A percentile compares a stretch with the other conserved stretches of the same genome.
These are phyloP conservation scores for Drosophila kokeensis DNA, from an alignment of 2,888 invertebrate species.

Conservation along the genomic window DNA sequence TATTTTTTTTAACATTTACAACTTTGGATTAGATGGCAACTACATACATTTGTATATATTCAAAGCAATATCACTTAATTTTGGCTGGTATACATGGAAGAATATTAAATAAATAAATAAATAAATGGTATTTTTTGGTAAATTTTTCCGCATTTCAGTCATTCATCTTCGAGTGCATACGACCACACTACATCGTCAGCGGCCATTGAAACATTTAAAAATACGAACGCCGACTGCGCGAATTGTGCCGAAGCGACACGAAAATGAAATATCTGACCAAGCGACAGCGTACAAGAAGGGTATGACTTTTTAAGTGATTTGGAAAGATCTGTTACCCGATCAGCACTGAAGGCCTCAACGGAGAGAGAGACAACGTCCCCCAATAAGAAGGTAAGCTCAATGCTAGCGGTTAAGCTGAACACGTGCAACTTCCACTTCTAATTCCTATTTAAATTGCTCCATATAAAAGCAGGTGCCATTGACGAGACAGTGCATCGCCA, in stretches of 20 bases:
- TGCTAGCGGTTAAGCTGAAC: not conserved
- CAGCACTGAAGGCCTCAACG: slow-evolving; percentile 16
- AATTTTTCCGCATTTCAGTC: not conserved
- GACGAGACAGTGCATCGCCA: slow-evolving; percentile 20
- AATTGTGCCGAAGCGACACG: not conserved
- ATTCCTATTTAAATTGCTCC: not conserved
- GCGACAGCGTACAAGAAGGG: slow-evolving; percentile 46
- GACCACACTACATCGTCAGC: slow-evolving; percentile 13
- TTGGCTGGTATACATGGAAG: not conserved
- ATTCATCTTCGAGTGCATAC: not conserved
- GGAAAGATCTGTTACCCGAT: slow-evolving; percentile 19
- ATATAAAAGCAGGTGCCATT: not conserved
- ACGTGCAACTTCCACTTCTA: not conserved
- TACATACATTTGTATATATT: not conserved
- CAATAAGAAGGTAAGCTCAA: slow-evolving; percentile 25
- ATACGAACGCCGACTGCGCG: slow-evolving; percentile 1
- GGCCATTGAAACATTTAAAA: slow-evolving; percentile 10
- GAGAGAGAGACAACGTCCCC: not conserved
- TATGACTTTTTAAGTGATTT: slow-evolving; percentile 16
- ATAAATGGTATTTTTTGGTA: slow-evolving; percentile 8
- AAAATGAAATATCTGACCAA: slow-evolving; percentile 52
- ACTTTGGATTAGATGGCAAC: not conserved
- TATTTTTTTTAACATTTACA: not conserved
- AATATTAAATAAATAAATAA: slow-evolving; percentile 5
- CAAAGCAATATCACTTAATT: not conserved